A percentile compares a stretch with the other conserved stretches of the same genome.
Conservation (phyloP, 1,140 invertebrate genomes). For the Temnothorax longispinosus region DNA sequence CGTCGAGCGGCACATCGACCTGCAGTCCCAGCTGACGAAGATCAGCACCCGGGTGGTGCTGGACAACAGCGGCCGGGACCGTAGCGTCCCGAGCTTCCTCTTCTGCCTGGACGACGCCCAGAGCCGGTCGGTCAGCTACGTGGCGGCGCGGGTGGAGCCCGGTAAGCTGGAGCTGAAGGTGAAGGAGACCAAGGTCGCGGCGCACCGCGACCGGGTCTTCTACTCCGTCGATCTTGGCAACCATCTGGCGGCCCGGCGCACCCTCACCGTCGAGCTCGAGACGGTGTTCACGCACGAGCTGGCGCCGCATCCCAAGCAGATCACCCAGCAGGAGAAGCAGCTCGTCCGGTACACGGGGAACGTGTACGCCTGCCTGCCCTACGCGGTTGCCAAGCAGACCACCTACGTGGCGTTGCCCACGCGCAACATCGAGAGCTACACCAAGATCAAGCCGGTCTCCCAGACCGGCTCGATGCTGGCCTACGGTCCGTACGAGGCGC, state of each 20-base stretch:
- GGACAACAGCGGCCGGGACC: slow-evolving; percentile 92
- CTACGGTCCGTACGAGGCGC: slow-evolving; percentile 95
- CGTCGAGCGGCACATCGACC: slow-evolving; percentile 94
- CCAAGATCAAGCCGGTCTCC: slow-evolving; percentile 93
- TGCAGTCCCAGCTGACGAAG: slow-evolving; percentile 95
- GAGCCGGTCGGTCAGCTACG: slow-evolving; percentile 90
- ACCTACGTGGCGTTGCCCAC: slow-evolving; percentile 93
- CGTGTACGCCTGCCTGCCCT: slow-evolving; percentile 94
- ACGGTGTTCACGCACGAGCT: slow-evolving; percentile 92
- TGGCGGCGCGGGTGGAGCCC: slow-evolving; percentile 89
- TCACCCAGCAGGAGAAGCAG: slow-evolving; percentile 97
- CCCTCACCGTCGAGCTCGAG: slow-evolving; percentile 90
- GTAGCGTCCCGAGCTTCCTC: slow-evolving; percentile 89
- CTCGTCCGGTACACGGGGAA: slow-evolving; percentile 95
- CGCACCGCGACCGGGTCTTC: slow-evolving; percentile 85
- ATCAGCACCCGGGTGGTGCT: slow-evolving; percentile 92
- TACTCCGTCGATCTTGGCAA: slow-evolving; percentile 89
- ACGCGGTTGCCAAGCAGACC: slow-evolving; percentile 92
- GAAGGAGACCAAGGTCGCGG: slow-evolving; percentile 86
- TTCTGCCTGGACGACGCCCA: slow-evolving; percentile 90
- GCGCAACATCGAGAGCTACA: slow-evolving; percentile 93
- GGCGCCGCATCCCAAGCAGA: slow-evolving; percentile 93
- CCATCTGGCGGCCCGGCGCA: slow-evolving; percentile 87
- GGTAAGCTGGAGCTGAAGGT: slow-evolving; percentile 88
- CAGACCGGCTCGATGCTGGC: slow-evolving; percentile 92